Evolutionary conservation across 2,113 vertebrate species (phyloP), one percentile per base, ranked within the genome.

Genomic region (Leptobrachium ailaonicum): DNA sequence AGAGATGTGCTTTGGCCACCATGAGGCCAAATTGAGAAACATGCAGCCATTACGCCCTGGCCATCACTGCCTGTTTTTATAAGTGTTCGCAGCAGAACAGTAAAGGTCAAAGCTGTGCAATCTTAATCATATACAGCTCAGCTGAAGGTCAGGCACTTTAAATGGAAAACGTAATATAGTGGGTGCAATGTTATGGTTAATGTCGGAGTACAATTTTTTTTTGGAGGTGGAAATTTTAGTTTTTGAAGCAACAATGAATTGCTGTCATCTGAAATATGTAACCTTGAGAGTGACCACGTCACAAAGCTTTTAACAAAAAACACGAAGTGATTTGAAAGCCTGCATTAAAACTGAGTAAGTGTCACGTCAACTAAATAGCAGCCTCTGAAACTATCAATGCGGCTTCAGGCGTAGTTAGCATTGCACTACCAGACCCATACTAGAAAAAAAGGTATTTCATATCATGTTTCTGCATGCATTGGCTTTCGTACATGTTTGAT

Each of bases 61-160:
- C 67, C 67, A 70, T 78, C 76, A 67, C n/a, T 58, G 53, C 72
- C 68, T 69, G 72, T 63, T 81, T 75, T 78, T 75, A 67, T 68
- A 81, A 68, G 53, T 80, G 78, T 73, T 74, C 64, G 56, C 63
- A n/a, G 69, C 66, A 69, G 64, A 81, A 62, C 64, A 75, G 72
- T 68, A 75, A 81, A 81, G 79, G 72, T 81, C 79, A 81, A 69
- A 75, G 20, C 72, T 80, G 45, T 81, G 64, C 79, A 75, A 41
- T 75, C 64, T 62, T 81, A 81, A 68, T 81, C 79, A 75, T 81
- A 67, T 75, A 69, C n/a, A 68, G 60, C 71, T 81, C 20, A 50
- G n/a, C 43, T 69, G 79, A 81, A 75, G 79, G 72, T 81, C 71
- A 81, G 42, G 50, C 73, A 47, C 58, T 80, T 60, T 62, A 73